Evolutionary conservation across 2,888 invertebrate genomes (phyloP).

Genomic region (Drosophila meridionalis): DNA sequence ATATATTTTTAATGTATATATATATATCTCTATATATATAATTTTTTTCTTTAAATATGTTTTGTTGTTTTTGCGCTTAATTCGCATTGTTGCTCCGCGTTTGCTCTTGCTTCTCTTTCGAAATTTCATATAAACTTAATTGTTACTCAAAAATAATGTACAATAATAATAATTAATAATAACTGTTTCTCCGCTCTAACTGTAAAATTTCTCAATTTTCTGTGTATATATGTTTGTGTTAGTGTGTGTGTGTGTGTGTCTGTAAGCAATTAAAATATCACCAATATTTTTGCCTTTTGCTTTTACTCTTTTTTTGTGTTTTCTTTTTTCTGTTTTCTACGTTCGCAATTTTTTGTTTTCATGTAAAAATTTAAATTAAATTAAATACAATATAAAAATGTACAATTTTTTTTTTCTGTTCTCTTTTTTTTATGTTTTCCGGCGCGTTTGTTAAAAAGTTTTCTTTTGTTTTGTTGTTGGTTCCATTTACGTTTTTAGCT

Average conservation of each 20-base stretch:
- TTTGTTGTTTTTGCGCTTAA: constrained; percentile 47
- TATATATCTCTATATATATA: constrained; percentile 37
- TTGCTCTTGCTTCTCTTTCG: constrained; percentile 19
- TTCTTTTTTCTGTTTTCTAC: constrained; percentile 26
- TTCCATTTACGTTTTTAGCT: constrained; percentile 47
- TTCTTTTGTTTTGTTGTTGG: constrained; percentile 59
- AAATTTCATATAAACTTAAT: constrained; percentile 57
- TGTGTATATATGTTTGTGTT: constrained; percentile 32
- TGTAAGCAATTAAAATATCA: constrained; percentile 76
- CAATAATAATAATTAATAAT: constrained; percentile 59
- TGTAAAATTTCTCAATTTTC: constrained; percentile 21
- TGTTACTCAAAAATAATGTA: constrained; percentile 61
- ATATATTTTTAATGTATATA: constrained; percentile 37
- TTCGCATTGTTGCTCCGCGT: constrained; percentile 53
- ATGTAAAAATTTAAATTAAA: constrained; percentile 72
- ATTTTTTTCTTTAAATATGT: constrained; percentile 51
- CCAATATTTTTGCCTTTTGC: constrained; percentile 71
- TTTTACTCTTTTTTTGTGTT: constrained; percentile 51
- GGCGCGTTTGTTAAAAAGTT: constrained; percentile 48
- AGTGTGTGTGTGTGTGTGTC: constrained; percentile 50
- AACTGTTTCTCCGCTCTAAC: constrained; percentile 36
- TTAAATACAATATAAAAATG: constrained; percentile 77
- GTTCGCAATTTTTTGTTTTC: constrained; percentile 44
- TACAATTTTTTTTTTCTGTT: constrained; percentile 64
- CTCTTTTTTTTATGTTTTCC: constrained; percentile 22